Evolutionary conservation across 2,113 vertebrate species (phyloP).

Genomic region (Thamnaconus septentrionalis): DNA sequence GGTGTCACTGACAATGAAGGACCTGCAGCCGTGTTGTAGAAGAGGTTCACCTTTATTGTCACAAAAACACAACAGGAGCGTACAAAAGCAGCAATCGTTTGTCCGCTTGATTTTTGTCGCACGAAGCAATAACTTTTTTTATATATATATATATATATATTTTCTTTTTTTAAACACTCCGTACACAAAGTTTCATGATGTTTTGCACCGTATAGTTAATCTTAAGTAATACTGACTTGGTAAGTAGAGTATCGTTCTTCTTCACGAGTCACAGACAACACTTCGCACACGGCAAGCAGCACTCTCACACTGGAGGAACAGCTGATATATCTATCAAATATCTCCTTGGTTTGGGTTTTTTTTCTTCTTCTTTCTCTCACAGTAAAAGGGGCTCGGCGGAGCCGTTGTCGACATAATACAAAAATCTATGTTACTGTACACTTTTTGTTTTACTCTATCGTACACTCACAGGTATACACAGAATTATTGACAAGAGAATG

Average conservation of each 20-base stretch:
- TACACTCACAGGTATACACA: slow-evolving; percentile 69
- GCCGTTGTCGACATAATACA: slow-evolving; percentile 61
- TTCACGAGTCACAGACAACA: slow-evolving; percentile 66
- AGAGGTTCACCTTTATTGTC: slow-evolving; percentile 74
- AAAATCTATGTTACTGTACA: slow-evolving; percentile 70
- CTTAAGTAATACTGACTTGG: slow-evolving; percentile 56
- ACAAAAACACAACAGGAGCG: slow-evolving; percentile 74
- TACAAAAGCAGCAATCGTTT: slow-evolving; percentile 72
- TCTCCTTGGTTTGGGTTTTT: slow-evolving; percentile 23
- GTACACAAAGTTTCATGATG: slow-evolving; percentile 46
- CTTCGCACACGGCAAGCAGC: slow-evolving; percentile 65
- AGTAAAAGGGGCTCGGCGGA: slow-evolving; percentile 14
- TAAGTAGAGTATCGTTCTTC: slow-evolving; percentile 55
- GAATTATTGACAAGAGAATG: slow-evolving; percentile 57
- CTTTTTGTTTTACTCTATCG: slow-evolving; percentile 55
- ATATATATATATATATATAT: too few species aligned
- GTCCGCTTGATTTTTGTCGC: slow-evolving; percentile 58
- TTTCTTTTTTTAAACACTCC: slow-evolving; percentile 8
- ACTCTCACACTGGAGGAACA: slow-evolving; percentile 54
- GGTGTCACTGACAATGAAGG: neutral
- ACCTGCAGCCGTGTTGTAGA: slow-evolving; percentile 33
- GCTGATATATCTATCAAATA: slow-evolving; percentile 37
- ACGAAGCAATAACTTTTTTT: slow-evolving; percentile 58
- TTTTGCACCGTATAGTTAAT: slow-evolving; percentile 60
- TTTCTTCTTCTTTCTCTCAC: slow-evolving; percentile 45